Percentiles rank a stretch among this genome's conserved stretches.
Evolutionary conservation across 2,888 invertebrate genomes (phyloP).

Genomic region (Microctonus hyperodae): DNA sequence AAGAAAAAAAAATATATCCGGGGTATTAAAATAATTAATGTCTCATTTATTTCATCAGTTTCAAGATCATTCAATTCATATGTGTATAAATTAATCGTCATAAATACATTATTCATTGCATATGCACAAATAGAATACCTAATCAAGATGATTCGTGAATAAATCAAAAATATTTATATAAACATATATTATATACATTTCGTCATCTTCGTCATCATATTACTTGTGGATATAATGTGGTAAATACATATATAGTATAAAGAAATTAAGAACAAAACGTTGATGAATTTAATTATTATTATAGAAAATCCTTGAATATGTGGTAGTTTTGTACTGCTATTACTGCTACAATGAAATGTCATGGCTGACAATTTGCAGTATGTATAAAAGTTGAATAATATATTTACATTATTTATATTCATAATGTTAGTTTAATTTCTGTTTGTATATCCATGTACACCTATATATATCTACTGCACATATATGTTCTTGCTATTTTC

Average conservation of each 20-base stretch:
- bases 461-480: not conserved
- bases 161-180: no score
- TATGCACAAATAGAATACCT: no score
- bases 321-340: not conserved
- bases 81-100: no score
- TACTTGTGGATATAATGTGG: not conserved
- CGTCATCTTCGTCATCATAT: not conserved
- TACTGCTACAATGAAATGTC: conserved; percentile 33
- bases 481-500: no score
- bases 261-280: not conserved
- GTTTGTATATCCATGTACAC: no score
- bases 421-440: no score
- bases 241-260: no score
- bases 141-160: no score
- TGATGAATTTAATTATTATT: conserved; percentile 17
- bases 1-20: conserved; percentile 27
- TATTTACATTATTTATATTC: no score
- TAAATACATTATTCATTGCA: no score
- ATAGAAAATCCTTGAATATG: conserved; percentile 29
- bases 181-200: not conserved
- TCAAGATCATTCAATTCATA: not conserved
- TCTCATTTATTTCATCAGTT: conserved; percentile 17
- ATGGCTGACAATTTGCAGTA: conserved; percentile 30
- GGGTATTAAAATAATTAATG: not conserved
- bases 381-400: no score